phyloP scores from a whole-genome alignment of 1,140 invertebrate species.

The Acromyrmex echinatior region DNA sequence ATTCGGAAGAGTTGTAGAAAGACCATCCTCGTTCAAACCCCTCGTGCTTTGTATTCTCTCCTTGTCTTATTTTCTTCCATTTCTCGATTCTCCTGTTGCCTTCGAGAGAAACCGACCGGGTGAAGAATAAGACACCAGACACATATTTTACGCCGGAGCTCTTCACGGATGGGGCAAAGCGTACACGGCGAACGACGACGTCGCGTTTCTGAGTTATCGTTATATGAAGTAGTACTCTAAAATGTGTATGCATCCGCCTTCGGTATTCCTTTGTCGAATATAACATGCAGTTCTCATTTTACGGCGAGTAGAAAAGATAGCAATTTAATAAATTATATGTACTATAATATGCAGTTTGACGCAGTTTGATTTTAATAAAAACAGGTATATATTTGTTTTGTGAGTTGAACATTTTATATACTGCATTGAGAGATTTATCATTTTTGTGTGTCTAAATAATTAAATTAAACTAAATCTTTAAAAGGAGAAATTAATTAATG shows the following conservation, averaged over 20 bases:
- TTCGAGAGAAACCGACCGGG: conserved; percentile 77
- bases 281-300: conserved; percentile 28
- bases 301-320: conserved; percentile 19
- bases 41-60: conserved; percentile 42
- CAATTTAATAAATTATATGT: neutral
- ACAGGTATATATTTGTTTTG: neutral
- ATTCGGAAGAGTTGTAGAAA: conserved; percentile 59
- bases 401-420: neutral
- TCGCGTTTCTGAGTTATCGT: conserved; percentile 82
- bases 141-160: conserved; percentile 82
- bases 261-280: conserved; percentile 60
- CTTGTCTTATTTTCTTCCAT: conserved; percentile 62
- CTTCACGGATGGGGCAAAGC: conserved; percentile 76
- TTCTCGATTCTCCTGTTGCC: conserved; percentile 56
- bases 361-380: neutral
- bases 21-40: conserved; percentile 50
- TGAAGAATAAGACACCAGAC: conserved; percentile 87
- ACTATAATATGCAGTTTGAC: neutral
- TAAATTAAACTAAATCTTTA: neutral
- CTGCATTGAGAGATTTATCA: neutral
- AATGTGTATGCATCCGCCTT: conserved; percentile 76
- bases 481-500: neutral
- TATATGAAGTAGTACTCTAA: conserved; percentile 81
- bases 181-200: conserved; percentile 72
- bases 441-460: neutral